Conservation (phyloP, 2,113 vertebrate species). For the Alethe diademata region DNA sequence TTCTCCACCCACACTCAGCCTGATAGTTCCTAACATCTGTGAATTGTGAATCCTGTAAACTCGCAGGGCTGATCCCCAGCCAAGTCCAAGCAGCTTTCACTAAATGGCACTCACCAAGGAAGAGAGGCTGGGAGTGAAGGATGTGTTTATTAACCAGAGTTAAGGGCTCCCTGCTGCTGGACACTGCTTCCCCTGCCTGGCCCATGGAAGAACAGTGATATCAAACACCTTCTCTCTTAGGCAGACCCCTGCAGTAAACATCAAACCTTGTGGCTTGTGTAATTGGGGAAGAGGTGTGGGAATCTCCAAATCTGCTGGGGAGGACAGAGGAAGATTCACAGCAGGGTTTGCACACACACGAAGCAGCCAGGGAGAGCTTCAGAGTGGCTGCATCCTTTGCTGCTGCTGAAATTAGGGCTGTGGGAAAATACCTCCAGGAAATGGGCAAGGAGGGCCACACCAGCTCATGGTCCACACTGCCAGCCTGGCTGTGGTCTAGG, state of each 20-base stretch:
- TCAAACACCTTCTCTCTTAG: neutral
- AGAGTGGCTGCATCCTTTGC: neutral
- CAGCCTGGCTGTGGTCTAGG: neutral
- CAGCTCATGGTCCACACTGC: no score
- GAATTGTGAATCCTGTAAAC: conserved; percentile 81
- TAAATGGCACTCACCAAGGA: conserved; percentile 44
- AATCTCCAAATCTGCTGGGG: neutral
- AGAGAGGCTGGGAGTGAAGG: conserved; percentile 59
- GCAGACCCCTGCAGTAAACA: neutral
- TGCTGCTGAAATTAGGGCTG: neutral
- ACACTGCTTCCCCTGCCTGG: neutral
- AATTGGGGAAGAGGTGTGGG: neutral
- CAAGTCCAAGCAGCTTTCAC: conserved; percentile 69
- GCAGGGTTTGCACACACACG: neutral
- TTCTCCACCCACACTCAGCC: conserved; percentile 79
- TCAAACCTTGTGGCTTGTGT: neutral
- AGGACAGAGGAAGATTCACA: neutral
- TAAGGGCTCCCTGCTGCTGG: neutral
- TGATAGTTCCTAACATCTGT: conserved; percentile 84
- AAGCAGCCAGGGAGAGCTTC: neutral
- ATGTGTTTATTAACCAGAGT: conserved; percentile 40
- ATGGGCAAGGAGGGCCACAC: neutral
- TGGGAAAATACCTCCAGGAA: neutral
- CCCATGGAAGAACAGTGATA: neutral
- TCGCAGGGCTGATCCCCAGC: conserved; percentile 63